A percentile compares a stretch with the other conserved stretches of the same genome.
Evolutionary conservation across 2,797 vertebrate genomes (phyloP).

Genomic region (Oreochromis grahami): DNA sequence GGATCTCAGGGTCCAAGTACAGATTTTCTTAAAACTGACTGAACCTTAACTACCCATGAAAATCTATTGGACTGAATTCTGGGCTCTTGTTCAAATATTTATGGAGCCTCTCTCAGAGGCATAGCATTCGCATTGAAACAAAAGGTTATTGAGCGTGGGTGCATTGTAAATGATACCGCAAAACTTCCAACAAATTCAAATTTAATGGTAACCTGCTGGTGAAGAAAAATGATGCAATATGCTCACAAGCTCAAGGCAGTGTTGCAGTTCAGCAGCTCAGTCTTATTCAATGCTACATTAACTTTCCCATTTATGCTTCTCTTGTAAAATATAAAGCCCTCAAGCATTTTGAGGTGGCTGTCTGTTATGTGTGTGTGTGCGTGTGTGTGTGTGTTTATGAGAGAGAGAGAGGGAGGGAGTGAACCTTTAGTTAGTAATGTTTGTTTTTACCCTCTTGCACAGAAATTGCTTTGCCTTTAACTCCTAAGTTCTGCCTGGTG

Average conservation of each 20-base stretch:
- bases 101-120: constrained; percentile 67
- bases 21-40: constrained; percentile 41
- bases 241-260: constrained; percentile 78
- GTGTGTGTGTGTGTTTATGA: constrained; percentile 11
- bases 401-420: not conserved
- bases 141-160: constrained; percentile 77
- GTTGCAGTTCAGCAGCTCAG: constrained; percentile 80
- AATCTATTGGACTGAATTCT: constrained; percentile 57
- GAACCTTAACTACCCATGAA: constrained; percentile 33
- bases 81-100: constrained; percentile 79
- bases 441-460: constrained; percentile 60
- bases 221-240: constrained; percentile 84
- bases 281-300: constrained; percentile 93
- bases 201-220: constrained; percentile 81
- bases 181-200: constrained; percentile 82
- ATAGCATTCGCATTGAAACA: constrained; percentile 79
- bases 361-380: constrained; percentile 43
- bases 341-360: constrained; percentile 71
- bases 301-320: constrained; percentile 89
- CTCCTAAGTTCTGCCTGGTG: constrained; percentile 52
- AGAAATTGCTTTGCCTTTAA: constrained; percentile 69
- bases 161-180: constrained; percentile 77
- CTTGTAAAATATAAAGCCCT: constrained; percentile 85
- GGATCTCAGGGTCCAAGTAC: constrained; percentile 7
- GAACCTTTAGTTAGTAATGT: constrained; percentile 44